Conservation (phyloP, 1,140 invertebrate species). For the Meloidogyne floridensis region DNA sequence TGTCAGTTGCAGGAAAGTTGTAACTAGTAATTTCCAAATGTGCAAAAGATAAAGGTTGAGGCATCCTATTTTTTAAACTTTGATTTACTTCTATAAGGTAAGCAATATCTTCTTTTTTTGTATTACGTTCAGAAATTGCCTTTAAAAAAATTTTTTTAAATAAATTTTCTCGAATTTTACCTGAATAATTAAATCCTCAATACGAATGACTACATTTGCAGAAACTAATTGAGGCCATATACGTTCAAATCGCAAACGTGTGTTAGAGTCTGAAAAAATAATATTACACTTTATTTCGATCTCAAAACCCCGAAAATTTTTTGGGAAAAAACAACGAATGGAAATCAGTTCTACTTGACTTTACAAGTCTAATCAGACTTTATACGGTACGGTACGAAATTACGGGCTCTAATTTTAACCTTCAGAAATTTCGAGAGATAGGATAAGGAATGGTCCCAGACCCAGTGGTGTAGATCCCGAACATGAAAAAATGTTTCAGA, state of each 20-base stretch:
- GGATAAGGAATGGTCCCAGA: no score
- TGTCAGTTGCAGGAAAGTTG: conserved; percentile 75
- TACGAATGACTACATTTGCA: conserved; percentile 82
- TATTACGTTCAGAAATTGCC: conserved; percentile 74
- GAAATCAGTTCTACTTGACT: no score
- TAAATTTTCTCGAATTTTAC: conserved; percentile 66
- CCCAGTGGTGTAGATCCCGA: no score
- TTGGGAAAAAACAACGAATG: no score
- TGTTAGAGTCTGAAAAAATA: conserved; percentile 37
- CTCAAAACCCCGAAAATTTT: no score
- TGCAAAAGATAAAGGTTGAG: conserved; percentile 66
- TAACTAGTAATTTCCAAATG: conserved; percentile 95
- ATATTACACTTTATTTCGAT: no score
- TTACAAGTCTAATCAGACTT: no score
- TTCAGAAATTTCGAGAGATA: no score
- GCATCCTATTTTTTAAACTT: conserved; percentile 30
- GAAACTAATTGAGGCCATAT: conserved; percentile 76
- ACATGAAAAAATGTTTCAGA: no score
- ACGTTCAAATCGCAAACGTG: conserved; percentile 44
- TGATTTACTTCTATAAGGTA: conserved; percentile 36
- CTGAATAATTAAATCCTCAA: conserved; percentile 80
- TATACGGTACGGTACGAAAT: no score
- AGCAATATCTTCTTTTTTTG: conserved; percentile 46
- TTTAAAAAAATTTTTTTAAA: conserved; percentile 76
- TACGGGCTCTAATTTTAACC: no score